phyloP scores from a whole-genome alignment of 1,140 invertebrate genomes.

The Leptinotarsa lineolata region DNA sequence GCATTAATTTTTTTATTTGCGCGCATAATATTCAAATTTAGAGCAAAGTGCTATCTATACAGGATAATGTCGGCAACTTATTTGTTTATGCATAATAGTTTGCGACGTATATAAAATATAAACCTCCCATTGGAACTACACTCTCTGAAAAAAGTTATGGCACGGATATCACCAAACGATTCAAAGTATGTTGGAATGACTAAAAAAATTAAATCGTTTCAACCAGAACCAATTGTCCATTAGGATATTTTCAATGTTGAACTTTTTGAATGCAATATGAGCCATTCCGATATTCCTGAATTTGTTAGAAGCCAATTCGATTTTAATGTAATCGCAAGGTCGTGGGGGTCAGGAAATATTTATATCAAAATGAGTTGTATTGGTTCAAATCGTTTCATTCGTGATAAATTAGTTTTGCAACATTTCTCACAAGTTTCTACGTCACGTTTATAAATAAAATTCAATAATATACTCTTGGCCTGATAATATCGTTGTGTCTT shows the following conservation, averaged over 20 bases:
- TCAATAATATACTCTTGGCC: not conserved
- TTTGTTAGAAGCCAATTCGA: too few relatives aligned
- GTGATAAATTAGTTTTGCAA: slow-evolving; percentile 8
- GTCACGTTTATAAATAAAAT: slow-evolving; percentile 6
- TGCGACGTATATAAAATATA: not conserved
- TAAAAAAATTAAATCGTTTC: too few relatives aligned
- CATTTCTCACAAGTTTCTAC: not conserved
- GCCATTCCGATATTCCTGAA: too few relatives aligned
- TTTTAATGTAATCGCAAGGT: not conserved
- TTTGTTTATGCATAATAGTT: slow-evolving; percentile 5
- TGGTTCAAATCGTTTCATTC: not conserved
- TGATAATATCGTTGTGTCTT: too few relatives aligned
- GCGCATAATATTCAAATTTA: slow-evolving; percentile 23
- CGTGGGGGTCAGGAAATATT: not conserved
- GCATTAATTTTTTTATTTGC: slow-evolving; percentile 22
- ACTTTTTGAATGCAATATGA: too few relatives aligned
- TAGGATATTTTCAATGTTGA: too few relatives aligned
- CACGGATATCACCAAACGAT: not conserved
- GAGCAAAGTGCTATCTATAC: not conserved
- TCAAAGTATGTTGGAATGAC: too few relatives aligned
- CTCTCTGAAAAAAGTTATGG: not conserved
- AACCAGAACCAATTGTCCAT: too few relatives aligned
- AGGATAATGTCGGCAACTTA: slow-evolving; percentile 13
- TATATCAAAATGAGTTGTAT: not conserved
- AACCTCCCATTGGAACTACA: not conserved